Evolutionary conservation across 2,888 invertebrate genomes (phyloP), one percentile per base, ranked within the genome.

Genomic region (Conchocele bisecta): DNA sequence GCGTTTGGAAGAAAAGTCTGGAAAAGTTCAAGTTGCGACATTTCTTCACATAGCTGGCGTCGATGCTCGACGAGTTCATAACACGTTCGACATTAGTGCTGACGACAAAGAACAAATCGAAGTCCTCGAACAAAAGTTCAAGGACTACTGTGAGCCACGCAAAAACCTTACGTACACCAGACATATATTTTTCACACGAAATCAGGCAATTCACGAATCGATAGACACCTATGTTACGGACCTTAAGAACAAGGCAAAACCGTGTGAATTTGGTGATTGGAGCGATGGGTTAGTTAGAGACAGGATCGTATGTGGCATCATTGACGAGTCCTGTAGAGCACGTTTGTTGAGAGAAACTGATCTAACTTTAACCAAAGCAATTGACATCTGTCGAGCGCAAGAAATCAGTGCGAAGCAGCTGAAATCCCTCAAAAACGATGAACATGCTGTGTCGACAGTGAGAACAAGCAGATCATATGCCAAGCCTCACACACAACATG

Each of bases 171-270:
- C 42, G 7, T 42, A 42, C 22, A 22, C n/a, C 17, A 42, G 42
- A 42, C 42, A 42, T n/a, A 42, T 42, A 9, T 42, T 42, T n/a
- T 26, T 11, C 22, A 46, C 46, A n/a, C 9, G 24, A 20, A 46
- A 46, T 46, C 46, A 46, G 15, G 9, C 5, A 46, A 7, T 11
- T 20, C 26, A 28, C 6, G 46, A 46, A 46, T 15, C 4, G 26
- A 46, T 46, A 20, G 17, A 46, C 20, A 7, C 51, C 11, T 51
- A 51, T 51, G 51, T 51, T 6, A 51, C 28, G 20, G 51, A 51
- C n/a, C 20, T 51, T 13, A 51, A 17, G 17, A 51, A 11, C 31
- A 29, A 29, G 20, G 28, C 51, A 28, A 51, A 29, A 7, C 4
- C 22, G 17, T 51, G 51, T 51, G 51, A 51, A 29, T 51, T 51